Evolutionary conservation across 1,140 invertebrate species (phyloP).

Genomic region (Drosophila grimshawi): DNA sequence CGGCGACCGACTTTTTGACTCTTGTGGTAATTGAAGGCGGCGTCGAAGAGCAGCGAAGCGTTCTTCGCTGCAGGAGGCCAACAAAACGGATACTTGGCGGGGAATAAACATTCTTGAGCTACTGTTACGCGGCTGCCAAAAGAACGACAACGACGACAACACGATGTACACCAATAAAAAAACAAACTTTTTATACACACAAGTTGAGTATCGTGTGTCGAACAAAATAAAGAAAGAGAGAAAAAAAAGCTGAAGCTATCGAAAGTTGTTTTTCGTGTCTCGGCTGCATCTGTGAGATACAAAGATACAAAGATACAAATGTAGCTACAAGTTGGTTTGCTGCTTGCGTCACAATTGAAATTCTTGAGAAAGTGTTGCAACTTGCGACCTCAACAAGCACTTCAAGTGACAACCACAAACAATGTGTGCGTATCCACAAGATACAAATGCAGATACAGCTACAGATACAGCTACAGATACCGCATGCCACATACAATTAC

Average conservation of each 20-base stretch:
- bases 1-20: constrained; percentile 34
- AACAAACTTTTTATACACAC: background rate
- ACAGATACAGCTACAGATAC: constrained; percentile 4
- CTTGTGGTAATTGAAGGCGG: constrained; percentile 59
- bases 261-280: constrained; percentile 76
- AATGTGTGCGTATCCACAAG: constrained; percentile 32
- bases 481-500: constrained; percentile 25
- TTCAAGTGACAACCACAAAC: constrained; percentile 73
- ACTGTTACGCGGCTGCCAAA: constrained; percentile 58
- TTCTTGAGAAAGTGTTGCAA: constrained; percentile 79
- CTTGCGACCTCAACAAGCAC: constrained; percentile 56
- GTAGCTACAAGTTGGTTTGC: constrained; percentile 38
- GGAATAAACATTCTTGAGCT: constrained; percentile 66
- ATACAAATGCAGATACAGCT: constrained; percentile 19
- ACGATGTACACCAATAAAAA: background rate
- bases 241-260: constrained; percentile 42
- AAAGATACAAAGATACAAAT: constrained; percentile 25
- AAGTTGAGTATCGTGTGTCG: constrained; percentile 39
- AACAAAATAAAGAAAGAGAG: background rate
- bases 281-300: constrained; percentile 38
- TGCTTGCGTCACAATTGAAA: constrained; percentile 52
- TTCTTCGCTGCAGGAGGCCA: constrained; percentile 40
- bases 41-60: constrained; percentile 4
- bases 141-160: constrained; percentile 40
- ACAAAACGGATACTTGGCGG: constrained; percentile 11